These are phyloP conservation scores for Cantharis lateralis DNA, from an alignment of 2,888 invertebrate species.

Conservation along the genomic window DNA sequence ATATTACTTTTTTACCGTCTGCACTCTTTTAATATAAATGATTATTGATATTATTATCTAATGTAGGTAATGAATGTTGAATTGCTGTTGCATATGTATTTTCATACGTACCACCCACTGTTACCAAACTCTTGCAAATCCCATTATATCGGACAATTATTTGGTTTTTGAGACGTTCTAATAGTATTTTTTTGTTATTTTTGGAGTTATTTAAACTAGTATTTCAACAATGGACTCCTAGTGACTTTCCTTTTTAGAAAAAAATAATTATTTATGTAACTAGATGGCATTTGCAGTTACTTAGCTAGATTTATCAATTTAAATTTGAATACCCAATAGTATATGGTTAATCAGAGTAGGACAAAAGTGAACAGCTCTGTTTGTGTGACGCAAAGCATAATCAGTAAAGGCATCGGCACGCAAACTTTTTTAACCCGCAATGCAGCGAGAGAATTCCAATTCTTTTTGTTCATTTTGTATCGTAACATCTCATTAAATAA, in stretches of 20 bases:
- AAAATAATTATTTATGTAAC: background rate
- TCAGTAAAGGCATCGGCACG: conserved; percentile 31
- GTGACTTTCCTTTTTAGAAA: background rate
- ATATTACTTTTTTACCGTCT: too few species aligned
- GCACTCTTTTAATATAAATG: background rate
- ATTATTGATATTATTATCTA: background rate
- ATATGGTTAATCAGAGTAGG: conserved; percentile 19
- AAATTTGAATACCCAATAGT: background rate
- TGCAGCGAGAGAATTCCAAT: conserved; percentile 27
- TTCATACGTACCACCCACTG: background rate
- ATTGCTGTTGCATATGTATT: background rate
- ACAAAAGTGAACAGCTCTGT: conserved; percentile 28
- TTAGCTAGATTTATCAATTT: background rate
- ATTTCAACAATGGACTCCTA: background rate
- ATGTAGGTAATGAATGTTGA: too few species aligned
- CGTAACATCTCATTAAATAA: background rate
- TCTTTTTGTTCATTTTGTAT: background rate
- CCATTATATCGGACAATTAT: too few species aligned
- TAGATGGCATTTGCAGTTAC: background rate
- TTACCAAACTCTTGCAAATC: background rate
- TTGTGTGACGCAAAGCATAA: conserved; percentile 32
- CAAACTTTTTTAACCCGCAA: conserved; percentile 33
- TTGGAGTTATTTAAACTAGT: too few species aligned
- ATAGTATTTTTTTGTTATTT: too few species aligned
- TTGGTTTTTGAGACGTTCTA: too few species aligned